These are phyloP conservation scores for Alexandromys fortis DNA, from an alignment of 2,113 vertebrate genomes.

Conservation along the genomic window DNA sequence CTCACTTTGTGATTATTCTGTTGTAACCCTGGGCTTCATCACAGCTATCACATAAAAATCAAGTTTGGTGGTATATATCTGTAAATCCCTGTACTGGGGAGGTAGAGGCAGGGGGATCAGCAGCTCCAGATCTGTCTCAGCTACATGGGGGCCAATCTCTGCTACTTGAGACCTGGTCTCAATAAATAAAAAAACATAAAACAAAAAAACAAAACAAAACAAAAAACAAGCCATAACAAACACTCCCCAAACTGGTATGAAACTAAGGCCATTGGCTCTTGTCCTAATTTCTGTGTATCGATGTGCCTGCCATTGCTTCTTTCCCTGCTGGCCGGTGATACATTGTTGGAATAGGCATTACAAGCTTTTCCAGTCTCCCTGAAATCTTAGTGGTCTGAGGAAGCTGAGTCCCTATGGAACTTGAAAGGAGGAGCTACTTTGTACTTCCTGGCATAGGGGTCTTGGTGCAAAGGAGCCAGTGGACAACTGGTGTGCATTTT, in stretches of 20 bases:
- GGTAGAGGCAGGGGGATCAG: background rate
- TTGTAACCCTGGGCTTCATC: background rate
- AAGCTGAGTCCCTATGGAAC: background rate
- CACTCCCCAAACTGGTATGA: background rate
- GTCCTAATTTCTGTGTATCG: background rate
- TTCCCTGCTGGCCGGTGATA: accelerated
- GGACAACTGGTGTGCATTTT: no score
- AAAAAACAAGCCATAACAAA: background rate
- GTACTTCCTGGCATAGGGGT: background rate
- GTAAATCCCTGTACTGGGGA: background rate
- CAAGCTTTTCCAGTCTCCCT: background rate
- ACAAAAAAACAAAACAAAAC: background rate
- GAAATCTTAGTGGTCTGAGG: background rate
- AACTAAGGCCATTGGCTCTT: background rate
- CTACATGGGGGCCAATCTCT: background rate
- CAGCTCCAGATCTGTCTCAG: background rate
- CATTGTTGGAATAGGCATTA: background rate
- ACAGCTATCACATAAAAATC: background rate
- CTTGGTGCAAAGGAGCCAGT: background rate
- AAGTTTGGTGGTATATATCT: background rate
- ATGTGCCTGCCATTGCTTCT: background rate
- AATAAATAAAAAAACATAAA: background rate
- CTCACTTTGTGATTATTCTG: background rate
- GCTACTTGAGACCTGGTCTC: background rate
- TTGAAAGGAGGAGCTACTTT: background rate